Conservation (phyloP, 2,797 vertebrate genomes). For the Scolopax rusticola region DNA sequence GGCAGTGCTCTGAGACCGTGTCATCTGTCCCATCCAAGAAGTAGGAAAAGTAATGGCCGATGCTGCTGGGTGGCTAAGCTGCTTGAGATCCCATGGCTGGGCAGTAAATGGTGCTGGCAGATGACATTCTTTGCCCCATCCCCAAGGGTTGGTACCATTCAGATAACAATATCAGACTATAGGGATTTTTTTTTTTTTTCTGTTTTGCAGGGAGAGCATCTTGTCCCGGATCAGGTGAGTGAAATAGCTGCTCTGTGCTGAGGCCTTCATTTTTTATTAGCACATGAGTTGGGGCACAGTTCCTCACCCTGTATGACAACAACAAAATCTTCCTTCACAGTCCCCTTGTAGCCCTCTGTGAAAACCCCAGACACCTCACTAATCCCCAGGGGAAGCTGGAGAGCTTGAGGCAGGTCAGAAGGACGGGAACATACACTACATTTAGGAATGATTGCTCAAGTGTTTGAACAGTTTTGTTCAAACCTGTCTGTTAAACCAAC, state of each 20-base stretch:
- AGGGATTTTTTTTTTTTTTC: not conserved
- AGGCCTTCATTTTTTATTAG: not conserved
- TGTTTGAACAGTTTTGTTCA: not conserved
- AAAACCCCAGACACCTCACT: not conserved
- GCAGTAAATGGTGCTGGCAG: not conserved
- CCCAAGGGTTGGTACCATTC: not conserved
- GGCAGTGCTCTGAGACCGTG: not conserved
- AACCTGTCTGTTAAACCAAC: not conserved
- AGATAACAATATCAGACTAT: not conserved
- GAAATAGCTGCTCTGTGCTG: not conserved
- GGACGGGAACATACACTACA: not conserved
- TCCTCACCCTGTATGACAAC: not conserved
- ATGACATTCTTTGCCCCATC: not conserved
- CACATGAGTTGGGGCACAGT: not conserved
- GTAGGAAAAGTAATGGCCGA: not conserved
- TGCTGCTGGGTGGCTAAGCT: not conserved
- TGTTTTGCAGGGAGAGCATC: not conserved
- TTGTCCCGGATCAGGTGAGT: slow-evolving; percentile 40
- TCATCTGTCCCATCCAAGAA: not conserved
- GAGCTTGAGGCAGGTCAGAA: not conserved
- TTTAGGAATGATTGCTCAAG: not conserved
- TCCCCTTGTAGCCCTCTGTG: not conserved
- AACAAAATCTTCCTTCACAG: not conserved
- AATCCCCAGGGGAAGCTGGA: not conserved
- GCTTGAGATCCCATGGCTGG: not conserved